Conservation (phyloP, 2,113 vertebrate species). For the Thamnophis sirtalis region DNA sequence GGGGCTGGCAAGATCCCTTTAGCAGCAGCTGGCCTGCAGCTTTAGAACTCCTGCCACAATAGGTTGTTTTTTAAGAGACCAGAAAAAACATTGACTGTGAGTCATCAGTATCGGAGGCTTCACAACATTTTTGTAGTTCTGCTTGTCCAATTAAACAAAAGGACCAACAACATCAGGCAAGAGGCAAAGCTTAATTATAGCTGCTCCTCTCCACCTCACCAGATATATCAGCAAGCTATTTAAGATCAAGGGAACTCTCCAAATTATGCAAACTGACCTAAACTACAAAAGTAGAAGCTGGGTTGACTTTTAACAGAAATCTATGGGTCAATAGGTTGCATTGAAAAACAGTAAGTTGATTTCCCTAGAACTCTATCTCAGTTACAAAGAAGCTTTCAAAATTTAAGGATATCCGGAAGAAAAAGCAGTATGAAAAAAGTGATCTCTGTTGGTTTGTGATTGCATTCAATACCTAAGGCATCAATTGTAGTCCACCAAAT, state of each 20-base stretch:
- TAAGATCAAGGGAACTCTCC: background rate
- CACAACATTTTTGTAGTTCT: background rate
- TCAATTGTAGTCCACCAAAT: background rate
- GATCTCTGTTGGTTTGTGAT: background rate
- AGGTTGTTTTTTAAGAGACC: background rate
- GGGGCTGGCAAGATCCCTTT: background rate
- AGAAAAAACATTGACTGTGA: background rate
- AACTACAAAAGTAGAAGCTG: background rate
- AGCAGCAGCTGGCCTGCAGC: constrained; percentile 16
- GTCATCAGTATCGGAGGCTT: background rate
- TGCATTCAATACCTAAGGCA: background rate
- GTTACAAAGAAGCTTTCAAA: background rate
- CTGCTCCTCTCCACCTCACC: background rate
- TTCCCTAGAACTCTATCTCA: background rate
- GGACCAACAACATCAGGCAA: background rate
- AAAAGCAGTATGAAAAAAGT: background rate
- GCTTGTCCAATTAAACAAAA: background rate
- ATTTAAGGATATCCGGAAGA: background rate
- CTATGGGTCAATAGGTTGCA: background rate
- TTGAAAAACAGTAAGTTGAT: background rate
- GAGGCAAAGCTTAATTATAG: background rate
- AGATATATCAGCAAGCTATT: background rate
- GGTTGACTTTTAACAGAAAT: background rate
- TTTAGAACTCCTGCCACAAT: constrained; percentile 8
- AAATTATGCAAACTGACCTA: background rate